A percentile compares a stretch with the other conserved stretches of the same genome.
Evolutionary conservation across 2,113 vertebrate genomes (phyloP).

Genomic region (Proteles cristata): DNA sequence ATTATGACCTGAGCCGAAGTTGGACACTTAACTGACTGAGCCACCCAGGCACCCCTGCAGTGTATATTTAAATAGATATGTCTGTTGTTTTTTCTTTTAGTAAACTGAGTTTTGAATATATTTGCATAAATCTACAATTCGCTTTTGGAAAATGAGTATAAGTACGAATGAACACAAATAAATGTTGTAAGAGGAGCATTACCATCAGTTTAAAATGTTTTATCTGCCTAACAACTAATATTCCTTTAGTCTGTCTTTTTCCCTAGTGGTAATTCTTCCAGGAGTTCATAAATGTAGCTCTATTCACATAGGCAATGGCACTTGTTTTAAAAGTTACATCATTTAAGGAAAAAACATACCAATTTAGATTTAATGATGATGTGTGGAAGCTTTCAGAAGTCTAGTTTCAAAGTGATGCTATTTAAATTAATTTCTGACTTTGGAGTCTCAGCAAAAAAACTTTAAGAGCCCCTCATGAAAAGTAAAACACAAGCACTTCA

Average conservation of each 20-base stretch:
- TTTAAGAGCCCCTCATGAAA: background rate
- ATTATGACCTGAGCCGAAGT: no score
- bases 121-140: background rate
- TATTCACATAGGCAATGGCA: constrained; percentile 1
- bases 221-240: background rate
- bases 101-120: constrained; percentile 8
- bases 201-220: constrained; percentile 26
- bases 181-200: background rate
- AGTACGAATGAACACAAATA: background rate
- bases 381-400: background rate
- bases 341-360: constrained; percentile 32
- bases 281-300: background rate
- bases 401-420: constrained; percentile 35
- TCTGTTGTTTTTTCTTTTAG: background rate
- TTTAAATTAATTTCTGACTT: constrained; percentile 49
- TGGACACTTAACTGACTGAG: no score
- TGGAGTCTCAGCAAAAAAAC: background rate
- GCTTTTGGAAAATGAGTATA: constrained; percentile 38
- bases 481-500: constrained; percentile 29
- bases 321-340: background rate
- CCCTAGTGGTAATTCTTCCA: background rate
- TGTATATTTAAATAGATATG: background rate
- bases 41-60: no score
- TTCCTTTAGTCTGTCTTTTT: background rate
- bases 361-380: constrained; percentile 36